Evolutionary conservation across 2,888 invertebrate genomes (phyloP), one percentile per base, ranked within the genome.

Genomic region (Idaea biselata): DNA sequence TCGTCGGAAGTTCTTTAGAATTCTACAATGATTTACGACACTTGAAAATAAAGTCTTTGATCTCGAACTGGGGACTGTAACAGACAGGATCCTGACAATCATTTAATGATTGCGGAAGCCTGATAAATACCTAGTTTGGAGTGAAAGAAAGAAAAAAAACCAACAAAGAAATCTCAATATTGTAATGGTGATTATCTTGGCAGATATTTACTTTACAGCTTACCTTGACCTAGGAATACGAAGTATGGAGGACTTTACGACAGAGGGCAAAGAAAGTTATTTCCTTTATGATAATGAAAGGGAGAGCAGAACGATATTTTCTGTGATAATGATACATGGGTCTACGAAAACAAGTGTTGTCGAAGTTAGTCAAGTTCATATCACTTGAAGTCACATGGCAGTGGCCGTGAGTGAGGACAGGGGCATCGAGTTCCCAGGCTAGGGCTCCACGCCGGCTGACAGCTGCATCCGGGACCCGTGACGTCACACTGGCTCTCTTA

Each of bases 341-440:
- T 55, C 18, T 18, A 56, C 11, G 18, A 18, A 18, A 18, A 16
- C 7, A 8, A 14, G 18, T 18, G 17, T 71, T 74, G 71, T 78
- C 77, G 75, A 81, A 77, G 76, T 80, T 72, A 78, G 81, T 72
- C 78, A 83, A 83, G 82, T 83, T 86, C 80, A 78, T 77, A 81
- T 80, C 81, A 83, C 86, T 82, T 80, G 83, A 74, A 77, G 80
- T 80, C 78, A 81, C 83, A 83, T 85, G 82, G 69, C 71, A 68
- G 69, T 55, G 63, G 62, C 68, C 67, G 72, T 71, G 77, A 74
- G 78, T 77, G 77, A 66, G 68, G 66, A 72, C 74, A 78, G 76
- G 84, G 83, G 82, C 80, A 81, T 68, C 77, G 74, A 74, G 84
- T 87, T 89, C 88, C 89, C 86, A 84, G 81, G 80, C 79, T 72